A percentile compares a stretch with the other conserved stretches of the same genome.
Conservation (phyloP, 2,888 invertebrate species). For the Pteria penguin region DNA sequence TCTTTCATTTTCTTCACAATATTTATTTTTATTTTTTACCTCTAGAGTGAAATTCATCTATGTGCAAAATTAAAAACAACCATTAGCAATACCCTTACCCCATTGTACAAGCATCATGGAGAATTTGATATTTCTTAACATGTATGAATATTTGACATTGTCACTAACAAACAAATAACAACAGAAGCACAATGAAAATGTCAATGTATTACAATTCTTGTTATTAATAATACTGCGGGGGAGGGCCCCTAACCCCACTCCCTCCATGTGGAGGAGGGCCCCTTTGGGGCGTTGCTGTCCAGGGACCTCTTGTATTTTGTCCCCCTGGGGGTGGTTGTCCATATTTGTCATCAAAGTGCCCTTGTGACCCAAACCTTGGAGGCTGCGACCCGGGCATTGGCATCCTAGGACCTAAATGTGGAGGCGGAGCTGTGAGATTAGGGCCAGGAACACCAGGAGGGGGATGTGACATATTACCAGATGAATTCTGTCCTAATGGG, state of each 20-base stretch:
- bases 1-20: no score
- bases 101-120: no score
- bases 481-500: slow-evolving; percentile 32
- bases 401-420: slow-evolving; percentile 24
- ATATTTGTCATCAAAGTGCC: slow-evolving; percentile 51
- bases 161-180: no score
- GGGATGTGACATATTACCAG: slow-evolving; percentile 43
- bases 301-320: slow-evolving; percentile 51
- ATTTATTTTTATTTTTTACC: no score
- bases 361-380: slow-evolving; percentile 47
- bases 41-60: no score
- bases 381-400: slow-evolving; percentile 32
- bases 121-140: no score
- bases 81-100: no score
- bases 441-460: slow-evolving; percentile 30
- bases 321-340: slow-evolving; percentile 45
- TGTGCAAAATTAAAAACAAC: no score
- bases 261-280: slow-evolving; percentile 40
- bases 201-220: no score
- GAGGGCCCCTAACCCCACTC: slow-evolving; percentile 32
- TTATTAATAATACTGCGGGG: slow-evolving; percentile 26
- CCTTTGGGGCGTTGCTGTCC: slow-evolving; percentile 49
- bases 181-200: no score
- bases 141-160: no score
- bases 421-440: slow-evolving; percentile 23